phyloP scores from a whole-genome alignment of 2,888 invertebrate species.

The Metalampra italica region DNA sequence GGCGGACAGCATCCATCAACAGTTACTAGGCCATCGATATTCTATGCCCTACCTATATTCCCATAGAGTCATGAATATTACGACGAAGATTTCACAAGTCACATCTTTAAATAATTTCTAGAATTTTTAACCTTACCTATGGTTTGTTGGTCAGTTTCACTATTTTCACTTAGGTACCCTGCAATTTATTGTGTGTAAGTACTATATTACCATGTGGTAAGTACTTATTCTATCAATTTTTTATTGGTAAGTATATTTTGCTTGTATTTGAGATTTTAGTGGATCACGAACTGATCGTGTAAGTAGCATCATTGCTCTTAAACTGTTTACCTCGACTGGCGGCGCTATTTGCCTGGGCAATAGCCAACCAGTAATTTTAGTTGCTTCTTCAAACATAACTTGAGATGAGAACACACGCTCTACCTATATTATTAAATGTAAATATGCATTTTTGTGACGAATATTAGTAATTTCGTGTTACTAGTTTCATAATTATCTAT shows the following conservation, averaged over 20 bases:
- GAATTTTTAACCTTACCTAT: too few relatives aligned
- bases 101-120: too few relatives aligned
- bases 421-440: not conserved
- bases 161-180: too few relatives aligned
- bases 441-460: not conserved
- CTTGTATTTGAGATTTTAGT: conserved; percentile 6
- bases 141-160: too few relatives aligned
- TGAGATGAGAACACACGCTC: not conserved
- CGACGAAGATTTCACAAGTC: not conserved
- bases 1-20: conserved; percentile 30
- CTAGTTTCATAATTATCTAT: too few relatives aligned
- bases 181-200: too few relatives aligned
- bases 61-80: not conserved
- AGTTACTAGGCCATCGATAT: not conserved
- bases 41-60: not conserved
- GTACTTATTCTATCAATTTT: too few relatives aligned
- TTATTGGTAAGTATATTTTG: not conserved
- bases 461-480: too few relatives aligned
- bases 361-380: conserved; percentile 20
- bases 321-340: conserved; percentile 20
- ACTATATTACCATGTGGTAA: too few relatives aligned
- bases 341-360: conserved; percentile 24
- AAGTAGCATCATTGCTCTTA: conserved; percentile 20
- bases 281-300: not conserved
- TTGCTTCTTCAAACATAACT: conserved; percentile 13